Evolutionary conservation across 2,113 vertebrate genomes (phyloP).

Genomic region (Carlito syrichta): DNA sequence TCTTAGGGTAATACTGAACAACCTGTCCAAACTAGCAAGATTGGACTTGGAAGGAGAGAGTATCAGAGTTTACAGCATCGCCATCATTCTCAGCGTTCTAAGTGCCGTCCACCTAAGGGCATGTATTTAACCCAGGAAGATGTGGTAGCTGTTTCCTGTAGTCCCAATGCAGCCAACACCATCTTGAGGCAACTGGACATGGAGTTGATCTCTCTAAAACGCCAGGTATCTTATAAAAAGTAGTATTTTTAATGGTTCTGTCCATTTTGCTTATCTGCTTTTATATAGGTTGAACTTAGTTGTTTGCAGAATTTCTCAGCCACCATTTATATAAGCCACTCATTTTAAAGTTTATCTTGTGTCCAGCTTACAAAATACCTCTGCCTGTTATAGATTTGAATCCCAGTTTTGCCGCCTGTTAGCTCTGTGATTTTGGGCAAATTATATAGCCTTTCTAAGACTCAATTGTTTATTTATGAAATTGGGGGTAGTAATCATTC

Average conservation of each 20-base stretch:
- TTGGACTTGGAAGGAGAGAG: slow-evolving; percentile 93
- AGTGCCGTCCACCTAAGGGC: slow-evolving; percentile 97
- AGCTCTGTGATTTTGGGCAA: not conserved
- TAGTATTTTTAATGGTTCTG: slow-evolving; percentile 49
- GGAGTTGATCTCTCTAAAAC: slow-evolving; percentile 98
- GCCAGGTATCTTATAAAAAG: slow-evolving; percentile 87
- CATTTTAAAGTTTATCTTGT: slow-evolving; percentile 3
- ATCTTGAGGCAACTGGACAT: slow-evolving; percentile 97
- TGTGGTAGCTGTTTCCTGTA: slow-evolving; percentile 96
- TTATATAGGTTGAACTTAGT: not conserved
- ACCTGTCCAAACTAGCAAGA: slow-evolving; percentile 89
- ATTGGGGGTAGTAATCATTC: not conserved
- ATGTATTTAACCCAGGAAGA: slow-evolving; percentile 99
- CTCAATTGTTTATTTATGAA: not conserved
- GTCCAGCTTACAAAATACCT: not conserved
- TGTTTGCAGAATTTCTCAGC: not conserved
- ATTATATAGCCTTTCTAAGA: not conserved
- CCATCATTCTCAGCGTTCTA: slow-evolving; percentile 95
- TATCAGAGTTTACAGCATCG: slow-evolving; percentile 96
- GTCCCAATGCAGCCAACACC: slow-evolving; percentile 93
- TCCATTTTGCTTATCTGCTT: not conserved
- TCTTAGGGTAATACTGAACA: slow-evolving; percentile 87
- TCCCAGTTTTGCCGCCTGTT: not conserved
- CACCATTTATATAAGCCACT: not conserved
- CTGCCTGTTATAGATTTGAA: not conserved